phyloP scores from a whole-genome alignment of 1,140 invertebrate species.

The Pachypeltis micranthus region DNA sequence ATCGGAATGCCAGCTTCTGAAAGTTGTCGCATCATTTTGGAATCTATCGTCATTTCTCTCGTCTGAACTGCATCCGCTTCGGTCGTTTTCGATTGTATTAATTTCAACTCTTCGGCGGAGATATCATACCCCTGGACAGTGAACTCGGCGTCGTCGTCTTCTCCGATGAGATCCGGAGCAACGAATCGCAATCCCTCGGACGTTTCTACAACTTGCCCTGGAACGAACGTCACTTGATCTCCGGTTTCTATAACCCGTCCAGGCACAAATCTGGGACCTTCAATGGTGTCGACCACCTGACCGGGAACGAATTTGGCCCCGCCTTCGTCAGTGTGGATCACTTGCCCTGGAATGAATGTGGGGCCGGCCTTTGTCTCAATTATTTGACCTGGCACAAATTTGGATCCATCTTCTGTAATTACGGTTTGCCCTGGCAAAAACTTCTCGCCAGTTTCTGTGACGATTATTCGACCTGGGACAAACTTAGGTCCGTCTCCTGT shows the following conservation, averaged over 20 bases:
- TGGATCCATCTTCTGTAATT: conserved; percentile 50
- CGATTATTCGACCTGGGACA: conserved; percentile 58
- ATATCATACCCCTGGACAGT: conserved; percentile 64
- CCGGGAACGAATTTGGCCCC: conserved; percentile 58
- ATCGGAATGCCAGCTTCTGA: conserved; percentile 57
- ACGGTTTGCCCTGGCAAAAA: conserved; percentile 60
- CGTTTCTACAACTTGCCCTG: conserved; percentile 58
- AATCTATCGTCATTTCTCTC: conserved; percentile 50
- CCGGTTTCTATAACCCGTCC: conserved; percentile 53
- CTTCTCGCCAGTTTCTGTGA: conserved; percentile 51
- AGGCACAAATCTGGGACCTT: conserved; percentile 60
- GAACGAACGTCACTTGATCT: conserved; percentile 54
- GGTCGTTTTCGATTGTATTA: conserved; percentile 43
- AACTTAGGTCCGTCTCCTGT: conserved; percentile 46
- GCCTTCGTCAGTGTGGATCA: conserved; percentile 57
- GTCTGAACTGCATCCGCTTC: conserved; percentile 35
- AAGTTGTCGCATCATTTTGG: conserved; percentile 51
- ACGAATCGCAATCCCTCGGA: conserved; percentile 56
- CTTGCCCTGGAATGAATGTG: conserved; percentile 59
- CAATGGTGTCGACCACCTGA: conserved; percentile 56
- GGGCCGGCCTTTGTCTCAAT: conserved; percentile 58
- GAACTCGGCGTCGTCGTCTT: conserved; percentile 49
- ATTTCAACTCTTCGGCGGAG: conserved; percentile 51
- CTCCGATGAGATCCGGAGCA: conserved; percentile 51
- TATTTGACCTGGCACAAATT: conserved; percentile 58